A percentile compares a stretch with the other conserved stretches of the same genome.
These are phyloP conservation scores for Nebria ingens DNA, from an alignment of 1,140 invertebrate genomes.

Conservation along the genomic window DNA sequence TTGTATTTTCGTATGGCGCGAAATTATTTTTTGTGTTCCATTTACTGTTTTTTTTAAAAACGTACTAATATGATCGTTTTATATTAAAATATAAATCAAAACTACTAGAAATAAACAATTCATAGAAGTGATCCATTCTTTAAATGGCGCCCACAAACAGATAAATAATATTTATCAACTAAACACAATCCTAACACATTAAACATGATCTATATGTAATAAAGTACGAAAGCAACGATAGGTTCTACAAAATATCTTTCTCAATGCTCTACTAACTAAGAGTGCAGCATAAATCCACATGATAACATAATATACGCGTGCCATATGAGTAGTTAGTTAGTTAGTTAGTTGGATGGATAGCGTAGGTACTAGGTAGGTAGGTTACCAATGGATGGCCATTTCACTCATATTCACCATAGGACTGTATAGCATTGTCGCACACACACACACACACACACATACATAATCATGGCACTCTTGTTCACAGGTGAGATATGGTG, in stretches of 20 bases:
- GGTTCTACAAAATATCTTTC: not conserved
- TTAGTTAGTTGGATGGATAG: too few species aligned
- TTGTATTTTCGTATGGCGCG: not conserved
- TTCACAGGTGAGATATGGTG: not conserved
- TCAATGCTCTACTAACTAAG: conserved; percentile 8
- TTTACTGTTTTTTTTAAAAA: not conserved
- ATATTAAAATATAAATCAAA: too few species aligned
- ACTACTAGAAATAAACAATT: too few species aligned
- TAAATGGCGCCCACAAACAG: too few species aligned
- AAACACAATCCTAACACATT: not conserved
- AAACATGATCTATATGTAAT: conserved; percentile 7
- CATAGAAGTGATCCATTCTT: too few species aligned
- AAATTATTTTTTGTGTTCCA: too few species aligned
- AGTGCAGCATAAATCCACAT: conserved; percentile 3
- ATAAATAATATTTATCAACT: not conserved
- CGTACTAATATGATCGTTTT: too few species aligned
- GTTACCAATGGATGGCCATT: too few species aligned
- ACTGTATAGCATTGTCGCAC: not conserved
- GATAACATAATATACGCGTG: conserved; percentile 9
- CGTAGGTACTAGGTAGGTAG: too few species aligned
- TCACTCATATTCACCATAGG: too few species aligned
- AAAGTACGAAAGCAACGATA: not conserved
- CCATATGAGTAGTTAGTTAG: not conserved
- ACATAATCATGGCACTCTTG: not conserved
- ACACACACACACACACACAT: not conserved